These are phyloP conservation scores for Dallia pectoralis DNA, from an alignment of 2,797 vertebrate species.

Conservation along the genomic window DNA sequence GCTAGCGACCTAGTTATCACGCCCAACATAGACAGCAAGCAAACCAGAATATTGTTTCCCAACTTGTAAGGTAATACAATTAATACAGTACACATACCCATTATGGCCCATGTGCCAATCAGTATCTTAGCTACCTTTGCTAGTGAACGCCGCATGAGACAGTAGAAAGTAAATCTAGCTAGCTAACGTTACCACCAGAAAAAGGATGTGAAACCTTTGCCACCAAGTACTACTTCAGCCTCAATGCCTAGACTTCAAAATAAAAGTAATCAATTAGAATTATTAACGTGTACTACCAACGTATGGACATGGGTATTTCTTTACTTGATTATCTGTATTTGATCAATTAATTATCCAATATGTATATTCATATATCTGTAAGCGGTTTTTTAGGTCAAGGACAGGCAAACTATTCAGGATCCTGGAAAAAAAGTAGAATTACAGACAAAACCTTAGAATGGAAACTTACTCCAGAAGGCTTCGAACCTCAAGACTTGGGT, in stretches of 20 bases:
- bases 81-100: slow-evolving; percentile 2
- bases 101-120: slow-evolving; percentile 7
- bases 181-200: background rate
- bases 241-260: background rate
- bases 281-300: background rate
- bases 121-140: background rate
- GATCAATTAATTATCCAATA: background rate
- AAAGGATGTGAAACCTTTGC: slow-evolving; percentile 13
- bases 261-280: background rate
- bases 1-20: slow-evolving; percentile 2
- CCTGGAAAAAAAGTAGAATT: no score
- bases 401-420: no score
- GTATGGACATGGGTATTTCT: background rate
- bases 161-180: slow-evolving; percentile 1
- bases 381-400: no score
- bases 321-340: background rate
- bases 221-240: background rate
- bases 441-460: no score
- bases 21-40: background rate
- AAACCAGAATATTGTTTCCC: background rate
- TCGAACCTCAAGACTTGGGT: no score
- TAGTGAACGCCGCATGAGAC: slow-evolving; percentile 4
- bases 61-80: background rate
- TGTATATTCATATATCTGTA: no score
- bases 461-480: no score